Conservation (phyloP, 2,113 vertebrate genomes). For the Desmodus rotundus region DNA sequence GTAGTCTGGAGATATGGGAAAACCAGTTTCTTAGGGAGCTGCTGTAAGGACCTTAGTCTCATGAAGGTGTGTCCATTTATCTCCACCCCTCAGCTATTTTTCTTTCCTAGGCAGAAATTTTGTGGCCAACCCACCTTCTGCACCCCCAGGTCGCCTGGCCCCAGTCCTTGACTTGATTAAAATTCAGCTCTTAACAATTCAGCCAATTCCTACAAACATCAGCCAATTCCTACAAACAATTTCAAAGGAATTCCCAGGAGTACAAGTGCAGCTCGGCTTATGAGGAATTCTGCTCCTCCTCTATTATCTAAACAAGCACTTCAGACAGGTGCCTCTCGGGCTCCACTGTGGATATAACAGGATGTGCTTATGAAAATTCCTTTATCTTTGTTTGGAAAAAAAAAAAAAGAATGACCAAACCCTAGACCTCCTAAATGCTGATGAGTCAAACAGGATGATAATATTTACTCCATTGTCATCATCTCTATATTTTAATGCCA, state of each 20-base stretch:
- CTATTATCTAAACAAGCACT: not conserved
- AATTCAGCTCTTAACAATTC: not conserved
- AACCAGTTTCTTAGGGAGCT: not conserved
- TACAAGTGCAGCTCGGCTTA: not conserved
- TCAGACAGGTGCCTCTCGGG: not conserved
- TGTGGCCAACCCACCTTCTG: not conserved
- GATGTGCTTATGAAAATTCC: not conserved
- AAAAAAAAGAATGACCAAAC: not conserved
- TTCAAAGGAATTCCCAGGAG: not conserved
- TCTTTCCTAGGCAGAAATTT: not conserved
- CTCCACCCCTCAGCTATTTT: not conserved
- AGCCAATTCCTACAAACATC: not conserved
- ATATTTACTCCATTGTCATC: not conserved
- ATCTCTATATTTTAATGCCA: not conserved
- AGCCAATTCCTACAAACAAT: not conserved
- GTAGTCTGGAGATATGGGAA: not conserved
- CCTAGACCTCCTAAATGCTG: not conserved
- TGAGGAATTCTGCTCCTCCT: not conserved
- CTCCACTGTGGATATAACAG: not conserved
- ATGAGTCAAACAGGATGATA: constrained; percentile 2
- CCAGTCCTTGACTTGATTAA: not conserved
- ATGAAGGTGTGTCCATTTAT: not conserved
- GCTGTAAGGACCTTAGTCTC: not conserved
- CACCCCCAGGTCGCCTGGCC: not conserved
- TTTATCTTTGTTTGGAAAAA: not conserved